A percentile compares a stretch with the other conserved stretches of the same genome.
These are phyloP conservation scores for Enteromius fasciolatus DNA, from an alignment of 2,797 vertebrate species.

Conservation along the genomic window DNA sequence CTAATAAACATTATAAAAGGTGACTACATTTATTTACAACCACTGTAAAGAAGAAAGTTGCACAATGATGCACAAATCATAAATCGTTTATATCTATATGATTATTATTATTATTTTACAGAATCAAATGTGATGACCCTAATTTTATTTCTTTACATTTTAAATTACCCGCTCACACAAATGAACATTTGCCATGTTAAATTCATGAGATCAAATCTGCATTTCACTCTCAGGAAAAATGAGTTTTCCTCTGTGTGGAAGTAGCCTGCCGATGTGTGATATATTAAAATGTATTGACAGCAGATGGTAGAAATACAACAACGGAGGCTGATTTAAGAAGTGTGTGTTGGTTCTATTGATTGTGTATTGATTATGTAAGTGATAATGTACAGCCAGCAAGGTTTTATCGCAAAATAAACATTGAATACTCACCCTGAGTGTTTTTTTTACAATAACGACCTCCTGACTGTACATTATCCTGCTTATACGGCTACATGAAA, in stretches of 20 bases:
- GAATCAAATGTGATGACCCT: not conserved
- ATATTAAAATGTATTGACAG: not conserved
- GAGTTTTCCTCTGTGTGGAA: not conserved
- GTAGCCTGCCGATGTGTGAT: not conserved
- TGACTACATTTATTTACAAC: not conserved
- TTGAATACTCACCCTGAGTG: not conserved
- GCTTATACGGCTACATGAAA: not conserved
- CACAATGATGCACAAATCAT: not conserved
- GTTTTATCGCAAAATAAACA: conserved; percentile 14
- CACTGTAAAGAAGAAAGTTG: not conserved
- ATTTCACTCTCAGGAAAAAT: not conserved
- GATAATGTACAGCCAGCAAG: not conserved
- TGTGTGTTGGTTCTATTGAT: conserved; percentile 17
- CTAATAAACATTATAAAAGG: not conserved
- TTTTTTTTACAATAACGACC: not conserved
- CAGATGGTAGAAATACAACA: conserved; percentile 15
- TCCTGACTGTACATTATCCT: not conserved
- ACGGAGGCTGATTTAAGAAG: not conserved
- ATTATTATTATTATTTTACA: no score
- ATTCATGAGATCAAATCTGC: not conserved
- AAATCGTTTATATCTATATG: not conserved
- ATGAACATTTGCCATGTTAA: conserved; percentile 4
- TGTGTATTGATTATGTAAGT: conserved; percentile 4
- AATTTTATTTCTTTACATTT: not conserved
- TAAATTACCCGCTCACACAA: not conserved